Evolutionary conservation across 2,888 invertebrate genomes (phyloP), one percentile per base, ranked within the genome.

Genomic region (Heliconius erato): DNA sequence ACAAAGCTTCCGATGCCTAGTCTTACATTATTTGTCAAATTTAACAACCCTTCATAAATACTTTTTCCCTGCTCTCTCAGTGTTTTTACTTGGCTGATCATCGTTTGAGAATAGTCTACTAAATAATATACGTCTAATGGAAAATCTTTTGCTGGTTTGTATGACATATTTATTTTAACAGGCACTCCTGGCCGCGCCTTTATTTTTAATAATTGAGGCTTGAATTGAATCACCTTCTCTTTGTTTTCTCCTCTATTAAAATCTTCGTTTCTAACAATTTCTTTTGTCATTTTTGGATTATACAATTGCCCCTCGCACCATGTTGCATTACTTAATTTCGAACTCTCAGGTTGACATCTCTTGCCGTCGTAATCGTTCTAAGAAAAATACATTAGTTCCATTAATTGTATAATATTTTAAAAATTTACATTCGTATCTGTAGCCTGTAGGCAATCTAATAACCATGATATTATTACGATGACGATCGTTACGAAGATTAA

Each of bases 121-220:
- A 98, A 94, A 89, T 97, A 98, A 90, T 98, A 98, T n/a, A 98
- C 93, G 91, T 98, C 98, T 2, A 98, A 96, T 0, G 98, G 98
- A 90, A 97, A 98, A 91, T 98, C 97, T 86, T 96, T 94, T 0
- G 97, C 97, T 86, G 97, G 97, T 71, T 96, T 94, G 85, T 97
- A 97, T 23, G 91, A 92, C 87, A 97, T 93, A 0, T 87, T 84
- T 63, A 97, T 88, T 1, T 87, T 79, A 2, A 90, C 88, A 67
- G 90, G 89, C 44, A 92, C 91, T 2, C 97, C 96, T 32, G 96
- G 96, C 32, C 96, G 92, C 32, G 96, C 88, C 74, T 90, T 92
- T 4, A 97, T 88, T 82, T 91, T 90, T 1, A 97, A 89, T 67
- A 88, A 85, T 90, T 97, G 97, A 0, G 97, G 97, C 83, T 88